Evolutionary conservation across 2,113 vertebrate genomes (phyloP).

Genomic region (Cnemophilus loriae): DNA sequence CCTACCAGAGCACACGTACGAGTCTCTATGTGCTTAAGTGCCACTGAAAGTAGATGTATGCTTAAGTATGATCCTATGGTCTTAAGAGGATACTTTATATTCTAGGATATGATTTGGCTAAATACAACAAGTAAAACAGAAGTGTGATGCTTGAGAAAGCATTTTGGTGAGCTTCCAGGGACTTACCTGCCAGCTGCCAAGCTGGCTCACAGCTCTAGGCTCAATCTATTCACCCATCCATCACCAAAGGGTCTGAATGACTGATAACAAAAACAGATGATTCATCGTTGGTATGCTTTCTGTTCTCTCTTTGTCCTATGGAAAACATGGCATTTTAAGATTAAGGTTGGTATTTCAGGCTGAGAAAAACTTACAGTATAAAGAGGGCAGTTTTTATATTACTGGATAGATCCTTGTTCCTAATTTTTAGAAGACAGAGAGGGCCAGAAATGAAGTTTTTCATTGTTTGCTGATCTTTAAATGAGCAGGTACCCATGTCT

Average conservation of each 20-base stretch:
- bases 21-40: neutral
- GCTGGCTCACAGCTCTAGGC: neutral
- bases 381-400: neutral
- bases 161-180: conserved; percentile 3
- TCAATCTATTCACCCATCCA: neutral
- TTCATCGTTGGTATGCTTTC: neutral
- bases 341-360: neutral
- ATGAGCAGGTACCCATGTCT: neutral
- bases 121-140: neutral
- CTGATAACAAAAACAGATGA: conserved; percentile 18
- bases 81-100: neutral
- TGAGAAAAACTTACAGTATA: neutral
- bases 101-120: neutral
- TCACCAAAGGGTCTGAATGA: neutral
- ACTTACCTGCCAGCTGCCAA: conserved; percentile 35
- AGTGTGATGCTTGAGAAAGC: neutral
- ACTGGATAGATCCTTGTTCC: neutral
- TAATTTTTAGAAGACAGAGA: neutral
- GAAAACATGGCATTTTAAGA: neutral
- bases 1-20: neutral
- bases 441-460: neutral
- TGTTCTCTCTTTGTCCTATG: neutral
- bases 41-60: neutral
- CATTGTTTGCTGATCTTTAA: neutral
- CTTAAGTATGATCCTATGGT: neutral